Evolutionary conservation across 2,797 vertebrate species (phyloP).

Genomic region (Anas georgica): DNA sequence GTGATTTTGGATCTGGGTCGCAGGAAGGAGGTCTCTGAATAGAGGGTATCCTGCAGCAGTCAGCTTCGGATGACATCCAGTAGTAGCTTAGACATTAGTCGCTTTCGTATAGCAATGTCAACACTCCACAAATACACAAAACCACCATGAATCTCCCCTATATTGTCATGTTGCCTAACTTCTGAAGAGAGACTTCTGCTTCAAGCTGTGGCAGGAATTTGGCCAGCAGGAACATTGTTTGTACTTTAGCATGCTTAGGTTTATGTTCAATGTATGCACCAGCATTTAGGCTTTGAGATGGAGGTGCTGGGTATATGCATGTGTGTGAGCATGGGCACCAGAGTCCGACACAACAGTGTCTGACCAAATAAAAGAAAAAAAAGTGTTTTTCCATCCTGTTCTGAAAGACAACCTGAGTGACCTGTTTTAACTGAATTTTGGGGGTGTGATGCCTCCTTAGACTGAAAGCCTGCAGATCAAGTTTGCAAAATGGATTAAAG

Average conservation of each 20-base stretch:
- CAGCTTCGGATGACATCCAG: not conserved
- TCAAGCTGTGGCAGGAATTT: not conserved
- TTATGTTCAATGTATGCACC: not conserved
- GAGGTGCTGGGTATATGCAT: no score
- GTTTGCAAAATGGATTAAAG: constrained; percentile 23
- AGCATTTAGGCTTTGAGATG: not conserved
- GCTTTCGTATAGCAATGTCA: not conserved
- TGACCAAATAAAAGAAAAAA: not conserved
- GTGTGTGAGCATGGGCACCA: not conserved
- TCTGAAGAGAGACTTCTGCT: not conserved
- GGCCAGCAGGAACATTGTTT: not conserved
- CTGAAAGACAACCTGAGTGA: not conserved
- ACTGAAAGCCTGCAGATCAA: not conserved
- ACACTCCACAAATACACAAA: not conserved
- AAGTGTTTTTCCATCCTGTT: not conserved
- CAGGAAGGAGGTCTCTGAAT: not conserved
- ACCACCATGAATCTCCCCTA: not conserved
- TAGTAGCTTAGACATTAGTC: not conserved
- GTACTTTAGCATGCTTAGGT: not conserved
- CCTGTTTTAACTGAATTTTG: not conserved
- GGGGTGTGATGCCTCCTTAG: not conserved
- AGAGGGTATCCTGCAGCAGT: not conserved
- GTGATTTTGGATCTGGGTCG: not conserved
- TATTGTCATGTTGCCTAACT: not conserved
- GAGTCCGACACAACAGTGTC: not conserved